Evolutionary conservation across 2,888 invertebrate species (phyloP).

Genomic region (Formica aserva): DNA sequence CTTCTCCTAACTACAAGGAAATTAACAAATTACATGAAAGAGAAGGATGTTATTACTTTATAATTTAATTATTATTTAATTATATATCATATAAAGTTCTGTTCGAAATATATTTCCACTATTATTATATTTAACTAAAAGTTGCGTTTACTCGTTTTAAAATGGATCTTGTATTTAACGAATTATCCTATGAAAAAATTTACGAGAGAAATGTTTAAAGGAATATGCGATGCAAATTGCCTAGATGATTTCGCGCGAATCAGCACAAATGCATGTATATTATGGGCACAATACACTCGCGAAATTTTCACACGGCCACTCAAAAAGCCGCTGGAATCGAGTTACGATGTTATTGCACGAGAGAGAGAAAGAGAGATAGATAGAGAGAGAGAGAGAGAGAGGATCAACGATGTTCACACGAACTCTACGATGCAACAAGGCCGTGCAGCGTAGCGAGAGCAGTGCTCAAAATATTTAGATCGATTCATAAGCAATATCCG

Average conservation of each 20-base stretch:
- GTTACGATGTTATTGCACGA: slow-evolving; percentile 54
- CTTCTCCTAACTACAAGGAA: background rate
- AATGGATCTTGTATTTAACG: background rate
- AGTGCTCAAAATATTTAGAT: slow-evolving; percentile 74
- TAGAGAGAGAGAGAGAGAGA: slow-evolving; percentile 19
- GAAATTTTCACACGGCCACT: slow-evolving; percentile 34
- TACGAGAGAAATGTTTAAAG: background rate
- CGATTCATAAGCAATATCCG: slow-evolving; percentile 56
- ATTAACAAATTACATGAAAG: background rate
- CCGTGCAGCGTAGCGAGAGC: slow-evolving; percentile 83
- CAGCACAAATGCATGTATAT: slow-evolving; percentile 31
- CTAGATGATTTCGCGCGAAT: slow-evolving; percentile 30
- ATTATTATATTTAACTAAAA: background rate
- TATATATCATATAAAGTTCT: background rate
- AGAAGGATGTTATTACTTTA: background rate
- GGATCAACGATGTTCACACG: slow-evolving; percentile 69
- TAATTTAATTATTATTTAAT: background rate
- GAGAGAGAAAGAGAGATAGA: background rate
- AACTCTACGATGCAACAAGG: slow-evolving; percentile 81
- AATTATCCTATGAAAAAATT: background rate
- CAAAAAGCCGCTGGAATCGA: slow-evolving; percentile 49
- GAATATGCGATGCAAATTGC: slow-evolving; percentile 20
- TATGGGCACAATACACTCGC: slow-evolving; percentile 24
- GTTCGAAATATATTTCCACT: background rate
- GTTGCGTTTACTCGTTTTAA: background rate